phyloP scores from a whole-genome alignment of 2,888 invertebrate genomes.

The Helleia helle region DNA sequence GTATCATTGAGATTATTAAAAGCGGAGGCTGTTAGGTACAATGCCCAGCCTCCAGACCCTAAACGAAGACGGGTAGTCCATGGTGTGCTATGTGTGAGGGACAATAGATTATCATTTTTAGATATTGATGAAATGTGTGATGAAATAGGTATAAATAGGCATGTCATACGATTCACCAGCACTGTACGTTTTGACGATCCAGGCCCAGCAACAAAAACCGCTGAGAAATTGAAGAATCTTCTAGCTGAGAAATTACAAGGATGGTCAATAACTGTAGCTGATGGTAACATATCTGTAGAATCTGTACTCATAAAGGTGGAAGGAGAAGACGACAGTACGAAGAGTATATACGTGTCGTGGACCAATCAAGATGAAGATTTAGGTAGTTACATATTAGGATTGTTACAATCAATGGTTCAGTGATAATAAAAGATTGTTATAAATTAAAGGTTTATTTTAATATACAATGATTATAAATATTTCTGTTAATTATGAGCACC shows the following conservation, averaged over 20 bases:
- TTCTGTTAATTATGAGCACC: conserved; percentile 75
- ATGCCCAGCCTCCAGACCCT: conserved; percentile 88
- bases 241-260: conserved; percentile 85
- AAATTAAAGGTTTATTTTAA: conserved; percentile 19
- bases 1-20: conserved; percentile 88
- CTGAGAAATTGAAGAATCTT: conserved; percentile 83
- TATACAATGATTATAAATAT: conserved; percentile 19
- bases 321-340: conserved; percentile 88
- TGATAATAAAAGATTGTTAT: conserved; percentile 28
- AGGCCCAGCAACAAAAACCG: conserved; percentile 83
- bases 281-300: conserved; percentile 89
- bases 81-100: conserved; percentile 92
- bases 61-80: conserved; percentile 91
- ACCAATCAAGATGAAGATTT: conserved; percentile 96
- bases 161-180: conserved; percentile 87
- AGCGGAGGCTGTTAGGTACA: conserved; percentile 85
- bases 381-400: conserved; percentile 89
- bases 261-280: conserved; percentile 86
- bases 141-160: conserved; percentile 87
- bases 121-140: conserved; percentile 92
- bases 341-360: conserved; percentile 94
- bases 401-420: conserved; percentile 82
- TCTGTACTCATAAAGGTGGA: conserved; percentile 94
- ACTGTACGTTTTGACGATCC: conserved; percentile 88
- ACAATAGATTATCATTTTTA: conserved; percentile 88